A percentile compares a stretch with the other conserved stretches of the same genome.
Evolutionary conservation across 2,888 invertebrate species (phyloP).

Genomic region (Lycia hirtaria): DNA sequence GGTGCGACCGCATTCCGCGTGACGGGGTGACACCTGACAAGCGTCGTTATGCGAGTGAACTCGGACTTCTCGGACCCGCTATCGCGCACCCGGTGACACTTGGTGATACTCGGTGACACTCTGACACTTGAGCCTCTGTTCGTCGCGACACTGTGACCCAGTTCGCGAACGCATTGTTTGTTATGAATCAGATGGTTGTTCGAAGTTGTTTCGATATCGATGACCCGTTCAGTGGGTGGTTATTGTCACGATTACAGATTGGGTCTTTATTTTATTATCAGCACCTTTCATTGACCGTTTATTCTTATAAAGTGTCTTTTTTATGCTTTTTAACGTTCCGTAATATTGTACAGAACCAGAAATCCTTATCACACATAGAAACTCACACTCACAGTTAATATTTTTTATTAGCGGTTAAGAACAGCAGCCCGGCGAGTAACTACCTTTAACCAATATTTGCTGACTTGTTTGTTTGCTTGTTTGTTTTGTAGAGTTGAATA

Average conservation of each 20-base stretch:
- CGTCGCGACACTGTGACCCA: conserved; percentile 69
- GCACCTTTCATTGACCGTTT: conserved; percentile 11
- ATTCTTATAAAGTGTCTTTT: neutral
- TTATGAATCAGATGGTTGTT: conserved; percentile 53
- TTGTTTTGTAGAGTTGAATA: too few species aligned
- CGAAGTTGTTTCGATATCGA: conserved; percentile 34
- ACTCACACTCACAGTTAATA: too few species aligned
- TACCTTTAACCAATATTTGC: too few species aligned
- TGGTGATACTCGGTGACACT: conserved; percentile 60
- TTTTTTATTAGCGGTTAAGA: too few species aligned
- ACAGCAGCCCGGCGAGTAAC: too few species aligned
- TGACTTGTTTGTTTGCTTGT: too few species aligned
- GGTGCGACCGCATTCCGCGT: conserved; percentile 51
- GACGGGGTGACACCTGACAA: conserved; percentile 50
- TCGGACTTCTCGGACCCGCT: conserved; percentile 55
- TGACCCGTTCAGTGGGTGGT: conserved; percentile 21
- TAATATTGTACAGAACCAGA: too few species aligned
- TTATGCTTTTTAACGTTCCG: neutral
- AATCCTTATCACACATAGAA: too few species aligned
- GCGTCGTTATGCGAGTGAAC: conserved; percentile 55
- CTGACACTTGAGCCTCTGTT: conserved; percentile 63
- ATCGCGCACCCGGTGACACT: conserved; percentile 51
- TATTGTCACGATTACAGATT: conserved; percentile 19
- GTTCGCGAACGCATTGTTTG: conserved; percentile 66
- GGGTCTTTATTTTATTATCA: conserved; percentile 9